A percentile compares a stretch with the other conserved stretches of the same genome.
Evolutionary conservation across 2,797 vertebrate species (phyloP).

Genomic region (Gymnocypris eckloni): DNA sequence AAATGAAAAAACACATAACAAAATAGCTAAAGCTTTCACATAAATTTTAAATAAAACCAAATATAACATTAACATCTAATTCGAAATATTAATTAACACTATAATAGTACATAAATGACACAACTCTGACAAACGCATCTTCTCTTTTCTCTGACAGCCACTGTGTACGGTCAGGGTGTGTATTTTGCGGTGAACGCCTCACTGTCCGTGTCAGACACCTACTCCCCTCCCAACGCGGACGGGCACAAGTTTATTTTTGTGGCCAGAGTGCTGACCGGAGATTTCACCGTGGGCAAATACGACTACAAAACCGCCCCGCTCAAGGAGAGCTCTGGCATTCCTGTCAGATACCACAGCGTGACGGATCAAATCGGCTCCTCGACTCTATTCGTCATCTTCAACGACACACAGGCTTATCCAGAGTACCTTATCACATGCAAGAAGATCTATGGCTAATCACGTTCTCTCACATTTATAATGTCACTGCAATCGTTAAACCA

Average conservation of each 20-base stretch:
- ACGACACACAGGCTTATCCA: slow-evolving; percentile 91
- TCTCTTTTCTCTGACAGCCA: slow-evolving; percentile 74
- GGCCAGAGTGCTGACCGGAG: slow-evolving; percentile 85
- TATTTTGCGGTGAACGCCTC: slow-evolving; percentile 85
- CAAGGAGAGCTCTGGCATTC: slow-evolving; percentile 65
- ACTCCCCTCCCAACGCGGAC: slow-evolving; percentile 78
- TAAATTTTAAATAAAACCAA: background rate
- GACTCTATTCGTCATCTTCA: slow-evolving; percentile 88
- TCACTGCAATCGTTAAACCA: background rate
- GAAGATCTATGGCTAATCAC: slow-evolving; percentile 63
- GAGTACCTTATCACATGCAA: slow-evolving; percentile 89
- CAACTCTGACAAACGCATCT: background rate
- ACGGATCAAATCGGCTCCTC: slow-evolving; percentile 77
- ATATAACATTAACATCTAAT: background rate
- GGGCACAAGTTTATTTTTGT: slow-evolving; percentile 88
- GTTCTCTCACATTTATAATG: background rate
- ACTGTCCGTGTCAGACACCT: slow-evolving; percentile 81
- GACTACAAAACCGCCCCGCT: slow-evolving; percentile 81
- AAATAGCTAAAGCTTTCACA: background rate
- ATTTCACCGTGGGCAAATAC: slow-evolving; percentile 73
- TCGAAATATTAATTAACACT: background rate
- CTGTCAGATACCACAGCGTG: slow-evolving; percentile 85
- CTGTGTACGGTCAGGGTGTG: slow-evolving; percentile 86
- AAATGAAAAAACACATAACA: background rate
- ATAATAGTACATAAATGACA: background rate